Percentiles rank a stretch among this genome's conserved stretches.
Conservation (phyloP, 2,888 invertebrate genomes). For the Bimastos eiseni region DNA sequence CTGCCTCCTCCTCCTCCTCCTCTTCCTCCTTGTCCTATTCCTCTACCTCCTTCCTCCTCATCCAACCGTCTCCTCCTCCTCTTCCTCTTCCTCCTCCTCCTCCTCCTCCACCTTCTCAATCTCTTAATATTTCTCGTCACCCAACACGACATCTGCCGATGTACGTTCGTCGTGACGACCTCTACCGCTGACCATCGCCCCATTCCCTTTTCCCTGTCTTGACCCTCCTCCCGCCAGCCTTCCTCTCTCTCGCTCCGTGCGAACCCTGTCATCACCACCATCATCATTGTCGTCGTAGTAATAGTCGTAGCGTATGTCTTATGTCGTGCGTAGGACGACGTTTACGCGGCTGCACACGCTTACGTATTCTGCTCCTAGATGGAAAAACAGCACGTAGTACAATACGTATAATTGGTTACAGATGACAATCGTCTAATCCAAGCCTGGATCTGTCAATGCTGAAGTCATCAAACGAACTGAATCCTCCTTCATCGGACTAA, state of each 20-base stretch:
- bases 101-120: background rate
- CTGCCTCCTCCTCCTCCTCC: conserved; percentile 9
- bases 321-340: background rate
- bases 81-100: conserved; percentile 28
- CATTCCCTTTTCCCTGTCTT: conserved; percentile 6
- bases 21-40: background rate
- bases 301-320: background rate
- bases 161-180: background rate
- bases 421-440: background rate
- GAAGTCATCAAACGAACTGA: background rate
- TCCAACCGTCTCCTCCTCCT: conserved; percentile 23
- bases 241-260: background rate
- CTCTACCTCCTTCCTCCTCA: background rate
- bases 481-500: background rate
- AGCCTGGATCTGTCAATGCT: background rate
- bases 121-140: background rate
- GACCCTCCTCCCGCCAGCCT: background rate
- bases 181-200: background rate
- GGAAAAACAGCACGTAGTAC: background rate
- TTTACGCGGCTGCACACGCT: background rate
- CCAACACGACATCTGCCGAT: background rate
- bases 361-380: background rate
- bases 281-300: conserved; percentile 19
- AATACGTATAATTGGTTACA: background rate
- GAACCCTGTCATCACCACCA: background rate